phyloP scores from a whole-genome alignment of 2,113 vertebrate species.

The Dipodomys stephensi region DNA sequence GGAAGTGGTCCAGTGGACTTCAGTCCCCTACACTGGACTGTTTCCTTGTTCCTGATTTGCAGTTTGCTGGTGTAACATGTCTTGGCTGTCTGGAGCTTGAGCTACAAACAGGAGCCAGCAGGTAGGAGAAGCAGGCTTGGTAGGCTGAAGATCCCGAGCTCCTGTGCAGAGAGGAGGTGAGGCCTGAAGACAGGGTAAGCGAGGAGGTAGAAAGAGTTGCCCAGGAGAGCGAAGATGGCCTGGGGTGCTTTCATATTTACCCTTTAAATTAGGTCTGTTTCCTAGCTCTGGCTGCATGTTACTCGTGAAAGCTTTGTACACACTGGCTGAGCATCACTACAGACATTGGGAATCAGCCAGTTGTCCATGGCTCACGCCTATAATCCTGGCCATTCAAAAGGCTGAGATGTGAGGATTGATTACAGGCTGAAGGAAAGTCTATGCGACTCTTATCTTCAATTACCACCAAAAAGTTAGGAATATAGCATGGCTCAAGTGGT shows the following conservation, averaged over 20 bases:
- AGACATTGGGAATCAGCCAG: too few relatives aligned
- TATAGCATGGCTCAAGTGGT: too few relatives aligned
- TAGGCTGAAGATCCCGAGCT: not conserved
- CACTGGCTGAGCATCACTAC: not conserved
- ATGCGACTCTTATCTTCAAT: too few relatives aligned
- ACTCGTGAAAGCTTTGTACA: constrained; percentile 7
- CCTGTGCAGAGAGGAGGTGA: not conserved
- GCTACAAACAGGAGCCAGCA: not conserved
- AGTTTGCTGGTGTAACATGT: not conserved
- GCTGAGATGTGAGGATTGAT: too few relatives aligned
- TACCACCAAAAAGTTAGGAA: too few relatives aligned
- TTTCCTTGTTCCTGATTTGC: not conserved
- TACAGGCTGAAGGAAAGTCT: too few relatives aligned
- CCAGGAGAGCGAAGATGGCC: not conserved
- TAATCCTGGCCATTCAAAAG: too few relatives aligned
- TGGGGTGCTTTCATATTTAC: not conserved
- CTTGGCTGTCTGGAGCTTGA: not conserved
- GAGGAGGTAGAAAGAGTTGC: fast-evolving
- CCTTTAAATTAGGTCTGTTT: not conserved
- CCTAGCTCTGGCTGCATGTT: not conserved
- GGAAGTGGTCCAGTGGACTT: not conserved
- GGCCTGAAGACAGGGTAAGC: not conserved
- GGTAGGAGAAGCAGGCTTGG: not conserved
- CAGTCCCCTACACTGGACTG: not conserved
- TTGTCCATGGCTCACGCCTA: too few relatives aligned